phyloP scores from a whole-genome alignment of 2,113 vertebrate species.

The Tringa solitaria region DNA sequence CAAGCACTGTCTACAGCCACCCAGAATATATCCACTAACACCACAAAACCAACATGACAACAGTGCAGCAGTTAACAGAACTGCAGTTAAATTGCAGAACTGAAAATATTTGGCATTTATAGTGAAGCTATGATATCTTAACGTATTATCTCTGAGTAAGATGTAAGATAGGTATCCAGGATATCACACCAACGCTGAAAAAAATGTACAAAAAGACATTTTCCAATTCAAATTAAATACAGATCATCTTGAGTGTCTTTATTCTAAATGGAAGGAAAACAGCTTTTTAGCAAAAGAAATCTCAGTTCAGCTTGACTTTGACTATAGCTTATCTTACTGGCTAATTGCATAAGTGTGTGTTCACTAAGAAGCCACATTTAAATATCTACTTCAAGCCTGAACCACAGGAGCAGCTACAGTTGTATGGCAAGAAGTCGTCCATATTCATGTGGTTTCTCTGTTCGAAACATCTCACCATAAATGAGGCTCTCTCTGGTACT shows the following conservation, averaged over 20 bases:
- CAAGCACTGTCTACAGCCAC: background rate
- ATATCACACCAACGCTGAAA: slow-evolving; percentile 38
- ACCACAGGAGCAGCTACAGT: background rate
- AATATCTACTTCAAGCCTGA: background rate
- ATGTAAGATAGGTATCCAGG: slow-evolving; percentile 44
- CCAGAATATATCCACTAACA: background rate
- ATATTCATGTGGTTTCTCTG: background rate
- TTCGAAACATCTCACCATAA: background rate
- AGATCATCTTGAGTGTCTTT: background rate
- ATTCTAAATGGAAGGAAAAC: background rate
- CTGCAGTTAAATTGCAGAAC: background rate
- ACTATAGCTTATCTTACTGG: background rate
- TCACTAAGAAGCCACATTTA: background rate
- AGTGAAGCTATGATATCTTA: background rate
- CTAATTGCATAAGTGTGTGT: background rate
- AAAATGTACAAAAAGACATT: background rate
- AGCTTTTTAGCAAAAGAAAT: background rate
- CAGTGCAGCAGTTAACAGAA: background rate
- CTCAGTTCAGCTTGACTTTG: background rate
- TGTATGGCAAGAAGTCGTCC: background rate
- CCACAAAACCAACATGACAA: background rate
- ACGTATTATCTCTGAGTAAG: slow-evolving; percentile 6
- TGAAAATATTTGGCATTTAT: slow-evolving; percentile 47
- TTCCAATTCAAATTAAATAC: slow-evolving; percentile 23
- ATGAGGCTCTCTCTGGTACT: background rate